Conservation (phyloP, 2,888 invertebrate genomes). For the Phyllotreta striolata region DNA sequence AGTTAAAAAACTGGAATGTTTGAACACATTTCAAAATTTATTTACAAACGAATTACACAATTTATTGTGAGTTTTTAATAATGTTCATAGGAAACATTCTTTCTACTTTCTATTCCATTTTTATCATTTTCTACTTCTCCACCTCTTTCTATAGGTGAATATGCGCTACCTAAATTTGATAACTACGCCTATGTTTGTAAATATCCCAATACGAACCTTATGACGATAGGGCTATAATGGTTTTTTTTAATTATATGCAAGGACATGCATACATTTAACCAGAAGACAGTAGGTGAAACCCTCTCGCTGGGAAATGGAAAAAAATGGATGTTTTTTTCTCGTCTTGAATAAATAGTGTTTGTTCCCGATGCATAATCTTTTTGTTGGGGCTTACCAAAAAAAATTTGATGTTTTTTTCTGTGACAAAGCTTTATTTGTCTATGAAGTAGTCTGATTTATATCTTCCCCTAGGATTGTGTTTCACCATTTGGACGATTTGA, state of each 20-base stretch:
- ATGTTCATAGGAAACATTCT: no score
- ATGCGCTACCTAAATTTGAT: neutral
- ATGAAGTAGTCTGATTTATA: constrained; percentile 41
- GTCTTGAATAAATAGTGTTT: constrained; percentile 55
- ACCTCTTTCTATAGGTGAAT: neutral
- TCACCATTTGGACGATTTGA: constrained; percentile 30
- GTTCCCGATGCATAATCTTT: constrained; percentile 44
- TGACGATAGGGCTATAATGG: constrained; percentile 46
- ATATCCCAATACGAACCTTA: constrained; percentile 5
- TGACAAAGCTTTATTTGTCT: constrained; percentile 35
- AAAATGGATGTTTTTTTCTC: constrained; percentile 45
- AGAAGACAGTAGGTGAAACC: constrained; percentile 55
- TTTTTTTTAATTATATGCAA: constrained; percentile 58
- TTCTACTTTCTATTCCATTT: neutral
- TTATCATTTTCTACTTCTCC: neutral
- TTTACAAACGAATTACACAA: no score
- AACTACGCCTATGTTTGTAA: constrained; percentile 8
- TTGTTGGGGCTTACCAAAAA: constrained; percentile 33
- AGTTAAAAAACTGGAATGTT: no score
- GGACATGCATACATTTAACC: constrained; percentile 54
- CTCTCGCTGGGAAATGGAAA: constrained; percentile 49
- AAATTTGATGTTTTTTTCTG: constrained; percentile 36
- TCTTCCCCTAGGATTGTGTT: constrained; percentile 38
- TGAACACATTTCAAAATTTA: no score
- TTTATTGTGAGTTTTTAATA: no score